phyloP scores from a whole-genome alignment of 2,888 invertebrate species.

The Julus scanicus region DNA sequence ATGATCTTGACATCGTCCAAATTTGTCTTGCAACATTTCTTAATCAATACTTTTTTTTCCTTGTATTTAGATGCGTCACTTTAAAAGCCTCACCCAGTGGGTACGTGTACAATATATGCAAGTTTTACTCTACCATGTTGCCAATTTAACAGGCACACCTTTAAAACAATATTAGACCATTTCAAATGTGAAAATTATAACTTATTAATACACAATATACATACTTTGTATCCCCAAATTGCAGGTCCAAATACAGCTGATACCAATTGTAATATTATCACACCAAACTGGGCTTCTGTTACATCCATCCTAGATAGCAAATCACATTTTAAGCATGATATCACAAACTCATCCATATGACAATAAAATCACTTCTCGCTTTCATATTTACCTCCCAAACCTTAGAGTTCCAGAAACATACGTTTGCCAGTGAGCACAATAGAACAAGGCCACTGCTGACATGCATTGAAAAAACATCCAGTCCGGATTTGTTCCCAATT shows the following conservation, averaged over 20 bases:
- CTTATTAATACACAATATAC: constrained; percentile 67
- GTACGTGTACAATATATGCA: no score
- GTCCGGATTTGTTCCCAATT: constrained; percentile 89
- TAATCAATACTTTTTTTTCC: no score
- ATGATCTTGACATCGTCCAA: no score
- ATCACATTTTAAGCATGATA: constrained; percentile 41
- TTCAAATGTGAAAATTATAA: no score
- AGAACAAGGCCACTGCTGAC: constrained; percentile 94
- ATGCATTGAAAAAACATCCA: constrained; percentile 97
- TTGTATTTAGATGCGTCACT: no score
- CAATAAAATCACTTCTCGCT: no score
- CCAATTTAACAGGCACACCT: no score
- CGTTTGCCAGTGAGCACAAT: constrained; percentile 99
- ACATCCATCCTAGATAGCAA: constrained; percentile 80
- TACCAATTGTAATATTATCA: constrained; percentile 86
- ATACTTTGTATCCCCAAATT: constrained; percentile 84
- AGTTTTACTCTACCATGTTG: no score
- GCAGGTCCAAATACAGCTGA: constrained; percentile 87
- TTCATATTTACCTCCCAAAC: constrained; percentile 75
- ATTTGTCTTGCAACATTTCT: no score
- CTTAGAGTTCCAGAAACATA: constrained; percentile 93
- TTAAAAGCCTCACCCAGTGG: no score
- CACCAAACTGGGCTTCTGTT: constrained; percentile 96
- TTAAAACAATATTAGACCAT: no score
- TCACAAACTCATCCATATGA: no score